phyloP scores from a whole-genome alignment of 1,140 invertebrate species.

The Thaumatotibia leucotreta region DNA sequence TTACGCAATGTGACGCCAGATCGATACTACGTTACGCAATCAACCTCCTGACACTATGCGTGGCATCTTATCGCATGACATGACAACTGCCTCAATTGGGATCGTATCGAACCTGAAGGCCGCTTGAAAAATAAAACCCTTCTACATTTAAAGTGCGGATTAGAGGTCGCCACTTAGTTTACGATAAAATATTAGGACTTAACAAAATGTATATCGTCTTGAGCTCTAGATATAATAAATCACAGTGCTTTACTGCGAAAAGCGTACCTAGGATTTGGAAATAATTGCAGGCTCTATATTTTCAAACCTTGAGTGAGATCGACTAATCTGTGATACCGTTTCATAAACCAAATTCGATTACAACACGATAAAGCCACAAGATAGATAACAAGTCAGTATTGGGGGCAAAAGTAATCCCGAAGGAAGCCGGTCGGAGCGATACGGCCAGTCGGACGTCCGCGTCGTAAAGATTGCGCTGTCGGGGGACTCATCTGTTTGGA shows the following conservation, averaged over 20 bases:
- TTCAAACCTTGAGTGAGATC: neutral
- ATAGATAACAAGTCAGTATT: neutral
- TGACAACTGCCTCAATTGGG: conserved; percentile 3
- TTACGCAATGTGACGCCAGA: conserved; percentile 44
- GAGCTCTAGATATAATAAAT: neutral
- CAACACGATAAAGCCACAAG: neutral
- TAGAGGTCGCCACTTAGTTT: neutral
- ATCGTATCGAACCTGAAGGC: neutral
- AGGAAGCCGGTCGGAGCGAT: neutral
- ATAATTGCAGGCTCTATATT: neutral
- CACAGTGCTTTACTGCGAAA: neutral
- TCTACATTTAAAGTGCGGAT: neutral
- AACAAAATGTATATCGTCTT: neutral
- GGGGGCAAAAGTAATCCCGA: neutral
- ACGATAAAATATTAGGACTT: neutral
- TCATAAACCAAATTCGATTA: neutral
- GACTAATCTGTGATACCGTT: neutral
- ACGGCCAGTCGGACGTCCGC: neutral
- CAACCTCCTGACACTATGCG: conserved; percentile 11
- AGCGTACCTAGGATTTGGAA: neutral
- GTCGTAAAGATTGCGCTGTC: neutral
- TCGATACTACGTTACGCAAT: conserved; percentile 52
- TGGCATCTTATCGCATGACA: conserved; percentile 1
- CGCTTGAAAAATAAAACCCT: neutral
- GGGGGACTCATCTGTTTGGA: neutral